Evolutionary conservation across 2,113 vertebrate species (phyloP), one percentile per base, ranked within the genome.

Genomic region (Amphiprion percula): DNA sequence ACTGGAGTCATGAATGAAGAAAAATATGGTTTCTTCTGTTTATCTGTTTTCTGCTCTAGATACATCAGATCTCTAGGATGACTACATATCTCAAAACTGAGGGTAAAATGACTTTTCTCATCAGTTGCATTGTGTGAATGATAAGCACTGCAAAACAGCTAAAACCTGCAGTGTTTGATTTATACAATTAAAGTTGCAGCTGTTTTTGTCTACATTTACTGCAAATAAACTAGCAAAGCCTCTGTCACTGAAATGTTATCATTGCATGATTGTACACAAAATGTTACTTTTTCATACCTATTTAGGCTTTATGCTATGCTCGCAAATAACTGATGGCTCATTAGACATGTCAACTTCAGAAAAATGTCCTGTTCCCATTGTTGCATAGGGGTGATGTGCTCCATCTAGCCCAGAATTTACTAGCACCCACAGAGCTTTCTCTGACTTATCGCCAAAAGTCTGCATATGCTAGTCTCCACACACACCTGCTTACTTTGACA

Each of bases 1-100:
- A 80, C 67, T 12, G 16, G 15, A 74, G 74, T 83, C 76, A 63
- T 39, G 37, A 14, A 55, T 58, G 47, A 47, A 30, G 47, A 66
- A 56, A 28, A 62, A n/a, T 67, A 23, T 19, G 52, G 65, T 54
- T 58, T 61, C 26, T 63, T 67, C 23, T 72, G 23, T 65, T 47
- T 49, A 16, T 73, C 68, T 56, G 44, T 68, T 72, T 71, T 81
- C 58, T 58, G 61, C 21, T 52, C 21, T 39, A 44, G 23, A 54
- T 54, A 65, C 23, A 53, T 64, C 21, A 50, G 62, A 59, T 21
- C 1, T 10, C 50, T 39, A 19, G 24, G 21, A 69, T 30, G 10
- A 41, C 56, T 41, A 60, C 26, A 74, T 33, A 62, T 26, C 21
- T 60, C 14, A 54, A 2, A 69, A 54, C 6, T 55, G 16, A 69